Conservation (phyloP, 2,888 invertebrate genomes). For the Oscheius myriophilus region DNA sequence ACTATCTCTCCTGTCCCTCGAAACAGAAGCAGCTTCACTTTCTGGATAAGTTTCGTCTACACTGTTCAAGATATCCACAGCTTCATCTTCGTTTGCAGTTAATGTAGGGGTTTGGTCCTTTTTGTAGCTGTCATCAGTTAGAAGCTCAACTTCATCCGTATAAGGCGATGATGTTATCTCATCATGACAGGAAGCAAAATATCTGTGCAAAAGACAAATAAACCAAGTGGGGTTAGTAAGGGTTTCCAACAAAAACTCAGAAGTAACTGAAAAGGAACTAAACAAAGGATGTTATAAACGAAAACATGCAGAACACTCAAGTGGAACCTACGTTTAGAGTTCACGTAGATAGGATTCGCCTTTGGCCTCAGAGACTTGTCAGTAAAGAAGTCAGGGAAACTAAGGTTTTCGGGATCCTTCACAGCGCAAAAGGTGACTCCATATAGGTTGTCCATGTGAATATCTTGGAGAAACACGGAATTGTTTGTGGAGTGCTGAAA, state of each 20-base stretch:
- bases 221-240: background rate
- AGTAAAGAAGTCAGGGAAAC: constrained; percentile 51
- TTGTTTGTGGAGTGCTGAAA: constrained; percentile 24
- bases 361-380: constrained; percentile 43
- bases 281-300: background rate
- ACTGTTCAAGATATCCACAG: too few relatives aligned
- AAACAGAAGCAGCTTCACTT: too few relatives aligned
- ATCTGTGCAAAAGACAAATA: background rate
- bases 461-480: constrained; percentile 44
- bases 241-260: background rate
- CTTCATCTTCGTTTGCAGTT: too few relatives aligned
- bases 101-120: too few relatives aligned
- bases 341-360: constrained; percentile 43
- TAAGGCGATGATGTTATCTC: background rate
- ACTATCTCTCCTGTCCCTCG: too few relatives aligned
- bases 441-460: constrained; percentile 57
- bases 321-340: constrained; percentile 34
- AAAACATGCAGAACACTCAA: too few relatives aligned
- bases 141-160: too few relatives aligned
- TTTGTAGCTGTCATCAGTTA: too few relatives aligned
- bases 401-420: constrained; percentile 55
- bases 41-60: too few relatives aligned
- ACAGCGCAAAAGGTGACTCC: constrained; percentile 66
- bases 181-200: background rate
- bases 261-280: background rate